Evolutionary conservation across 2,113 vertebrate species (phyloP), one percentile per base, ranked within the genome.

Genomic region (Meleagris gallopavo): DNA sequence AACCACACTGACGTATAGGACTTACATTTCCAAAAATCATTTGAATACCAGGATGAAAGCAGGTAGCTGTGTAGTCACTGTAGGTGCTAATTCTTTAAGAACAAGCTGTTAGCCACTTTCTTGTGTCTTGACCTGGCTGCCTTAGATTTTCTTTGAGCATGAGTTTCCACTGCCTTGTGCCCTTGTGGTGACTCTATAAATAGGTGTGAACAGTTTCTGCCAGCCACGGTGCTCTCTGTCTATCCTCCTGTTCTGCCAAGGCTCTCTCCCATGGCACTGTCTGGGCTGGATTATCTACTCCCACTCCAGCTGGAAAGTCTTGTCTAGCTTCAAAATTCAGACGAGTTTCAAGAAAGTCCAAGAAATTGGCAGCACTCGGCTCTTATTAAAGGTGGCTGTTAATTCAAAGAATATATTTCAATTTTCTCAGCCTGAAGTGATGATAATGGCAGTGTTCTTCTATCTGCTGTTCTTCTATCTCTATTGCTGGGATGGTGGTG

Each of bases 241-340:
- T 62, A 10, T 70, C 62, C 48, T 73, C 50, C 74, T 86, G 50
- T 9, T 12, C 13, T 34, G 7, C 5, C 46, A 74, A 22, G 64
- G 52, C 40, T 85, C 43, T 86, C 71, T 70, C 69, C 86, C 29
- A 6, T 17, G 34, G 77, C 36, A 65, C 14, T 38, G 21, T 61
- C 83, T 67, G 64, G 25, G 19, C 41, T 92, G 52, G 29, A 32
- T 67, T 86, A 43, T 67, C 52, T 71, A 17, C 10, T 93, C 76
- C 50, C 13, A 30, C 9, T 61, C 38, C 76, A 92, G n/a, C 60
- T 88, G 50, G 22, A 46, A 74, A 52, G 22, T 52, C 61, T 61
- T 88, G 32, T 89, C 32, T n/a, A 74, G 29, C 36, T 91, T 92
- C 77, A 89, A 83, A 88, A 86, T 73, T 86, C 69, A 64, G 43